Evolutionary conservation across 2,888 invertebrate genomes (phyloP), one percentile per base, ranked within the genome.

Genomic region (Willowsia nigromaculata): DNA sequence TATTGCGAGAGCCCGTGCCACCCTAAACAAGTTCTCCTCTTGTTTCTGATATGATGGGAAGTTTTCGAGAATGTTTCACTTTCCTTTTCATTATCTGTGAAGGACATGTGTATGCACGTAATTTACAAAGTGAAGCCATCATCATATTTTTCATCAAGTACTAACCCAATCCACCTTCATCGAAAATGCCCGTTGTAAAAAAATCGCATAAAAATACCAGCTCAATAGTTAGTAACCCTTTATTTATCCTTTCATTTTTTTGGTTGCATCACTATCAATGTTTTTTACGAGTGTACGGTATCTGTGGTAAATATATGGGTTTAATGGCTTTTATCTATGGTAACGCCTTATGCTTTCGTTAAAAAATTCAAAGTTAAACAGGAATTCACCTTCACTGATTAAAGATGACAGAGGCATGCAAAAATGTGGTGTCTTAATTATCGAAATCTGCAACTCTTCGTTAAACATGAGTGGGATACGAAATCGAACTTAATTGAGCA

Each of bases 1-100:
- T 78, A 62, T 56, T 13, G 27, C 30, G 62, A 27, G 62, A 27
- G 27, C n/a, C n/a, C 40, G 22, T 27, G 27, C 30, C 74, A 2
- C 7, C 25, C n/a, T 1, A n/a, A 47, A 78, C 22, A 78, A 47
- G 50, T 33, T 62, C 30, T 53, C 18, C 6, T 53, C 18, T 18
- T n/a, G 37, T 25, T 33, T 30, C 0, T 80, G 18, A 33, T 47
- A 65, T 1, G 43, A 47, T 88, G 88, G 88, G 88, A 88, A 88
- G 18, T 62, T 74, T 88, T 83, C 59, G 74, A 30, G 33, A 62
- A 22, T 59, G 62, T 47, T 88, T 88, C 88, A 88, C 88, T 88
- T 88, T 88, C 88, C 74, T 83, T 88, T 88, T 83, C 37, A 71
- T 50, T 47, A 78, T 59, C 37, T 37, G 27, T 83, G 88, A 88